Evolutionary conservation across 2,113 vertebrate species (phyloP).

Genomic region (Channa maculata): DNA sequence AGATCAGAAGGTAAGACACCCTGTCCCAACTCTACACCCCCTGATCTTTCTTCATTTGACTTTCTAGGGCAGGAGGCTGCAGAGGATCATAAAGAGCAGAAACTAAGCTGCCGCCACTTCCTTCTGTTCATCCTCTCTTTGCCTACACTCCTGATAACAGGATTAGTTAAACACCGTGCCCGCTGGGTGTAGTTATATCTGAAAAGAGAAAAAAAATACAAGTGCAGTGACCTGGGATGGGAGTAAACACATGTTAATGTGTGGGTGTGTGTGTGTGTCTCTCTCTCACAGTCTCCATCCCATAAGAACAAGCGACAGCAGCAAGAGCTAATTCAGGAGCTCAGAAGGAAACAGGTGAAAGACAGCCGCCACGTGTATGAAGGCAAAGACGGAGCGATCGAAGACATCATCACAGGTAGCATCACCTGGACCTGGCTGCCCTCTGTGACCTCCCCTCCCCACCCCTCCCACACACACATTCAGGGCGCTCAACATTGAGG

Average conservation of each 20-base stretch:
- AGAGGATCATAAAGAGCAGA: slow-evolving; percentile 21
- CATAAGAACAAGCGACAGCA: slow-evolving; percentile 92
- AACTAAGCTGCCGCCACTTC: slow-evolving; percentile 29
- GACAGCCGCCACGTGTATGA: slow-evolving; percentile 96
- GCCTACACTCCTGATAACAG: slow-evolving; percentile 42
- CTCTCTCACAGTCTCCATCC: slow-evolving; percentile 78
- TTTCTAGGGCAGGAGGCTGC: slow-evolving; percentile 19
- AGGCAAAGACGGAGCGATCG: slow-evolving; percentile 96
- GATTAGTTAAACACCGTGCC: slow-evolving; percentile 45
- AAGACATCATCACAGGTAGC: slow-evolving; percentile 97
- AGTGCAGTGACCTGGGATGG: too few relatives aligned
- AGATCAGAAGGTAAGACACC: slow-evolving; percentile 88
- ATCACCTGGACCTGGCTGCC: slow-evolving; percentile 12
- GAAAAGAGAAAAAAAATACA: background rate
- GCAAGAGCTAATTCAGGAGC: slow-evolving; percentile 94
- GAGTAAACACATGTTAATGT: background rate
- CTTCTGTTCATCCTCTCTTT: slow-evolving; percentile 24
- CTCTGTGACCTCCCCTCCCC: background rate
- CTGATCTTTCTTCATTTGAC: too few relatives aligned
- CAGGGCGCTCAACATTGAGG: slow-evolving; percentile 67
- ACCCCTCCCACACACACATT: slow-evolving; percentile 5
- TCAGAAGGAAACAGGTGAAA: slow-evolving; percentile 94
- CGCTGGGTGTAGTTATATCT: slow-evolving; percentile 42
- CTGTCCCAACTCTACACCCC: background rate
- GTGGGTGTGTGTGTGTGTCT: background rate